Evolutionary conservation across 2,888 invertebrate genomes (phyloP).

Genomic region (Margaritifera margaritifera): DNA sequence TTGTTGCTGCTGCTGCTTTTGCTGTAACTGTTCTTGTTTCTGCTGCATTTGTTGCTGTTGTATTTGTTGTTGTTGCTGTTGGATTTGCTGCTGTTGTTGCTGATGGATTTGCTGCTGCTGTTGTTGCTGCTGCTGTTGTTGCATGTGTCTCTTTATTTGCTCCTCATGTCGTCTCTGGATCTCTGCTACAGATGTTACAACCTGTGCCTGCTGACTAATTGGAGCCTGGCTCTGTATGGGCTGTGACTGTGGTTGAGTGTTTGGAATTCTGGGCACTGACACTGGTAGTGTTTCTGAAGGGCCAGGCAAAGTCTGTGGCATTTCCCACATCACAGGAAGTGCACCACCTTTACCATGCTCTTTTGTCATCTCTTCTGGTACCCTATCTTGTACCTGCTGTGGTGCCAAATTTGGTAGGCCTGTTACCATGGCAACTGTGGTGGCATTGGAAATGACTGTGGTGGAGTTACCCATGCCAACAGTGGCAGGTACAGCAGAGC

Average conservation of each 20-base stretch:
- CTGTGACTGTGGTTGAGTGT: constrained; percentile 12
- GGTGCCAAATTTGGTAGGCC: constrained; percentile 11
- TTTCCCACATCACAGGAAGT: too few species aligned
- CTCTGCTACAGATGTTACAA: background rate
- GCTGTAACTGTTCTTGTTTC: constrained; percentile 23
- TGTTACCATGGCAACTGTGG: constrained; percentile 19
- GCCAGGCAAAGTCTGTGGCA: background rate
- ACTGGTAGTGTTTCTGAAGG: constrained; percentile 1
- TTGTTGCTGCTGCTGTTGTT: constrained; percentile 23
- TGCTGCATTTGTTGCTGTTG: constrained; percentile 10
- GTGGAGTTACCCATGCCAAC: too few species aligned
- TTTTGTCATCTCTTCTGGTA: background rate
- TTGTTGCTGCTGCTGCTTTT: constrained; percentile 17
- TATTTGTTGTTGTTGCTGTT: constrained; percentile 12
- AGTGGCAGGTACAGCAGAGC: too few species aligned
- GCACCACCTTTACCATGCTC: too few species aligned
- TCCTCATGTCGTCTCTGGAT: background rate
- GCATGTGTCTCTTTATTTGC: constrained; percentile 11
- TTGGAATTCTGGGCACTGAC: constrained; percentile 1
- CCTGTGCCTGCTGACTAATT: too few species aligned
- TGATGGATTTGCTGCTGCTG: constrained; percentile 5
- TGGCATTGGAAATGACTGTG: background rate
- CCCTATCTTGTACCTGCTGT: background rate
- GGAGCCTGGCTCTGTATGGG: constrained; percentile 22
- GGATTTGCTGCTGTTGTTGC: constrained; percentile 19